phyloP scores from a whole-genome alignment of 2,113 vertebrate genomes.

The Orientallactaga bullata region DNA sequence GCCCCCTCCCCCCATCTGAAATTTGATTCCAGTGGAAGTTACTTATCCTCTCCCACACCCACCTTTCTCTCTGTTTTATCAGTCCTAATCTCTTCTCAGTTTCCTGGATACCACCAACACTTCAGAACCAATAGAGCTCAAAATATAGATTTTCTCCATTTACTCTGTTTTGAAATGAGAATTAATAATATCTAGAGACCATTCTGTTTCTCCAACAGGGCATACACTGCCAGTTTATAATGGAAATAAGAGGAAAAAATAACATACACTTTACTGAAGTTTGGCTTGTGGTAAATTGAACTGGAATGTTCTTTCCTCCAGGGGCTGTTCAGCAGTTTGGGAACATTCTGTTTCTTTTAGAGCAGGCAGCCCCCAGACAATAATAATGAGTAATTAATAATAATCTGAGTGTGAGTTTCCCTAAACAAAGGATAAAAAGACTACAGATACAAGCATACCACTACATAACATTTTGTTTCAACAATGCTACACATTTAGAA shows the following conservation, averaged over 20 bases:
- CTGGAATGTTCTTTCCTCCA: neutral
- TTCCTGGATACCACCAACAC: neutral
- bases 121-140: neutral
- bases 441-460: neutral
- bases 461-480: neutral
- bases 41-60: neutral
- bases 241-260: constrained; percentile 48
- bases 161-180: constrained; percentile 40
- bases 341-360: neutral
- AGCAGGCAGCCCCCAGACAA: neutral
- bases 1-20: too few species aligned
- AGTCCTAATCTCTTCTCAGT: neutral
- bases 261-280: constrained; percentile 17
- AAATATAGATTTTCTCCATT: constrained; percentile 35
- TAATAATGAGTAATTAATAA: neutral
- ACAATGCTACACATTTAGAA: neutral
- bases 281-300: constrained; percentile 12
- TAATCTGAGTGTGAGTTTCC: neutral
- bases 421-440: neutral
- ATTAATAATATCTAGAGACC: constrained; percentile 11
- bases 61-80: neutral
- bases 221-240: constrained; percentile 21
- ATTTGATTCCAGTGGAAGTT: neutral
- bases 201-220: neutral
- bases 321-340: neutral